These are phyloP conservation scores for Neopelma chrysocephalum DNA, from an alignment of 2,797 vertebrate genomes.

Conservation along the genomic window DNA sequence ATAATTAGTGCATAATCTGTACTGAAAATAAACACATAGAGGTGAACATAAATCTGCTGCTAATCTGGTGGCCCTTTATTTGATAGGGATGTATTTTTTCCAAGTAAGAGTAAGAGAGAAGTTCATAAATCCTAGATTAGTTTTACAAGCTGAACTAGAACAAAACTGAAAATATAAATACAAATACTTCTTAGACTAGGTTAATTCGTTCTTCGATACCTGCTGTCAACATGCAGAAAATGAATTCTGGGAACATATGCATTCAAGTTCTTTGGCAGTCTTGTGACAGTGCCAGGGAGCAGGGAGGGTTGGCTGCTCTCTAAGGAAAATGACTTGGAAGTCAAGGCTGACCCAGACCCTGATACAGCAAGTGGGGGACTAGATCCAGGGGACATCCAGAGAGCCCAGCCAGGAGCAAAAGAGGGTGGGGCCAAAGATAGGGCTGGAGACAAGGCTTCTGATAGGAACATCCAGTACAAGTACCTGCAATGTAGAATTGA, in stretches of 20 bases:
- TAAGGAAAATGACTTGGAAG: neutral
- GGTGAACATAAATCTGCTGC: neutral
- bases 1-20: neutral
- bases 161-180: neutral
- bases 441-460: neutral
- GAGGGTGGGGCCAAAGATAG: fast-evolving
- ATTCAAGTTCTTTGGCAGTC: conserved; percentile 37
- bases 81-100: neutral
- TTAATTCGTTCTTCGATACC: neutral
- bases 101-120: neutral
- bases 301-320: neutral
- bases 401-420: neutral
- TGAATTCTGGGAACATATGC: conserved; percentile 1
- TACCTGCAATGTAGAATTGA: neutral
- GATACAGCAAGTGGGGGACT: fast-evolving
- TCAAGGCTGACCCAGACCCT: neutral
- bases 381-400: neutral
- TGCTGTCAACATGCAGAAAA: neutral
- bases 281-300: neutral
- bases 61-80: neutral
- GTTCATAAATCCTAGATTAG: neutral
- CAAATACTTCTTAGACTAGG: neutral
- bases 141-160: neutral
- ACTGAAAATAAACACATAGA: neutral
- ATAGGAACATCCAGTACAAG: neutral